Base-by-base conservation (phyloP, 1,140 invertebrate species). In the Caenorhabditis brenneri region DNA sequence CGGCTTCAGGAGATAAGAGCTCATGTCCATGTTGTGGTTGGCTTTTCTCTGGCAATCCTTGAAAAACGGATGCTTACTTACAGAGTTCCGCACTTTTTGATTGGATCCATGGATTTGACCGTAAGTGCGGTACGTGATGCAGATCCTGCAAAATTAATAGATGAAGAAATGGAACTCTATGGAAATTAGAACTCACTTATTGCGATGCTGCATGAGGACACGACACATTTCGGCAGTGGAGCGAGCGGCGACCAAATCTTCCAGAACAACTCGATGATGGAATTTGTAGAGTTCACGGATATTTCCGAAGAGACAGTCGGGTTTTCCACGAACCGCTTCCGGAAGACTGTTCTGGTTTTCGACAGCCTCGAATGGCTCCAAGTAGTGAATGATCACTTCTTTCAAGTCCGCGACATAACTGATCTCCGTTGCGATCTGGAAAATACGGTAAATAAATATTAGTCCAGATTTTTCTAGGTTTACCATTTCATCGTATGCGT, bases 31-130 rank as follows among this genome's bases (percentile, higher is more conserved):
- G n/a, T n/a, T n/a, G n/a, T 99, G 89, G 93, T 90, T 95, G 85
- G 96, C 93, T 88, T 90, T 80, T 86, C 88, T 84, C 92, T 92
- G 86, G 91, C 87, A 87, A 90, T 92, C 92, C 51, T 81, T 55
- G n/a, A 86, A 84, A 49, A 31, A 85, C 36, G 60, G 96, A 95
- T 89, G 95, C 55, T 49, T 87, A 42, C 36, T 65, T 1, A 65
- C 60, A 39, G 60, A 65, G 31, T 65, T 33, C n/a, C 60, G 60
- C 1, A 65, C 60, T 36, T 65, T 65, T 15, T 81, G 80, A 58
- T 89, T 89, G 58, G 89, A 88, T 51, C 90, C 88, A 36, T 84
- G 65, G 85, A 90, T 79, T 58, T 53, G 86, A 10, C 81, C 55
- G 58, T 55, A 81, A 27, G 51, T 53, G 0, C 49, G 55, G 39